phyloP scores from a whole-genome alignment of 2,797 vertebrate species.

The Sebastes hubbsi region DNA sequence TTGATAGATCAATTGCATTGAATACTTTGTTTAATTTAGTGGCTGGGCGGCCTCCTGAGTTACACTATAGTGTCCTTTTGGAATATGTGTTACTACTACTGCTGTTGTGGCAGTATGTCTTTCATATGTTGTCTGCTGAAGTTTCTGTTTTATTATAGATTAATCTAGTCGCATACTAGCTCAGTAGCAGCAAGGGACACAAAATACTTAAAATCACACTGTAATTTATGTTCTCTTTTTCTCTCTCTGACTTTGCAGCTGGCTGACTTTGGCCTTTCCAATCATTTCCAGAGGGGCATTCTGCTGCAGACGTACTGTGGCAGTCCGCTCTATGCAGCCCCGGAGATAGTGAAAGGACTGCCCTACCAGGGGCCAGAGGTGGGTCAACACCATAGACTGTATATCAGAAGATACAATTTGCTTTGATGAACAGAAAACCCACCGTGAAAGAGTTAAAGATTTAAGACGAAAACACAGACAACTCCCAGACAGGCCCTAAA shows the following conservation, averaged over 20 bases:
- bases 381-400: conserved; percentile 10
- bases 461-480: too few species aligned
- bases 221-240: conserved; percentile 1
- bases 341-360: conserved; percentile 86
- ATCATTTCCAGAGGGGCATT: conserved; percentile 70
- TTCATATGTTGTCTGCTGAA: neutral
- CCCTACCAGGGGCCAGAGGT: conserved; percentile 88
- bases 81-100: neutral
- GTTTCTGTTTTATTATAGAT: neutral
- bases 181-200: neutral
- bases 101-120: neutral
- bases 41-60: neutral
- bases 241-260: conserved; percentile 68
- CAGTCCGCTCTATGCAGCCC: conserved; percentile 86
- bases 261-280: conserved; percentile 86
- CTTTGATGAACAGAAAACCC: too few species aligned
- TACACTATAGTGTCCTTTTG: neutral
- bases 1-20: neutral
- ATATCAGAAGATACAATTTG: too few species aligned
- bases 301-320: conserved; percentile 86
- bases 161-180: neutral
- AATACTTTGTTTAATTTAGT: neutral
- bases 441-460: too few species aligned
- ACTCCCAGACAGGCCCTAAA: too few species aligned
- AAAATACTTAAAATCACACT: neutral